A percentile compares a stretch with the other conserved stretches of the same genome.
Evolutionary conservation across 2,888 invertebrate genomes (phyloP).

Genomic region (Dicranocentrus wangi): DNA sequence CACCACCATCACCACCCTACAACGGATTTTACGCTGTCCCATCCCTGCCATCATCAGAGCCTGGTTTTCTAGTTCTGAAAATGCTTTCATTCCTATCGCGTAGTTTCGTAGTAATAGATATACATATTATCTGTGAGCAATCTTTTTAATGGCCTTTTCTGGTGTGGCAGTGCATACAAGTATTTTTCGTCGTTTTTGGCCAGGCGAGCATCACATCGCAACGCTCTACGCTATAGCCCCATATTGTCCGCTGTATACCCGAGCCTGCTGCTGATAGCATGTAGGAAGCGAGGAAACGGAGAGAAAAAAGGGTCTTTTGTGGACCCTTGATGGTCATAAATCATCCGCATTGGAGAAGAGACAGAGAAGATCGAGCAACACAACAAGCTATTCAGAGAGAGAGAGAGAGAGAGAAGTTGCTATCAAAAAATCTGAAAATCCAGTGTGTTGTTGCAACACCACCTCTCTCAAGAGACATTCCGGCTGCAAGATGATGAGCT

Average conservation of each 20-base stretch:
- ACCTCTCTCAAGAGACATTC: conserved; percentile 59
- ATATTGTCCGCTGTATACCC: too few relatives aligned
- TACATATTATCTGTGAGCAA: conserved; percentile 59
- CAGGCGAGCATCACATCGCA: too few relatives aligned
- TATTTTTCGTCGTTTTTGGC: too few relatives aligned
- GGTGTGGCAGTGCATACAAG: not conserved
- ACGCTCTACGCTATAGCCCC: too few relatives aligned
- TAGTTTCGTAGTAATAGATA: conserved; percentile 53
- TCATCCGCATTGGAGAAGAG: conserved; percentile 60
- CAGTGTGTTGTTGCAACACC: conserved; percentile 51
- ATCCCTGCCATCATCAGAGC: conserved; percentile 5
- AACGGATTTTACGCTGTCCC: not conserved
- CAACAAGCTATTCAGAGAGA: conserved; percentile 1
- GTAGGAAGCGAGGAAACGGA: too few relatives aligned
- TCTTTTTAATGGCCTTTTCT: conserved; percentile 62
- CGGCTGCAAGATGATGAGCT: conserved; percentile 63
- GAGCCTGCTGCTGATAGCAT: too few relatives aligned
- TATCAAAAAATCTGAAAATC: conserved; percentile 52
- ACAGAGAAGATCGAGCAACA: conserved; percentile 21
- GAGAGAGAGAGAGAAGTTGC: too few relatives aligned
- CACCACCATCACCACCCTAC: too few relatives aligned
- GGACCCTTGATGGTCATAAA: conserved; percentile 72
- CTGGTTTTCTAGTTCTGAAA: not conserved
- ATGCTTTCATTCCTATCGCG: too few relatives aligned
- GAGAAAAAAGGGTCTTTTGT: conserved; percentile 66